A percentile compares a stretch with the other conserved stretches of the same genome.
phyloP scores from a whole-genome alignment of 2,113 vertebrate species.

The Plecturocebus donacophilus region DNA sequence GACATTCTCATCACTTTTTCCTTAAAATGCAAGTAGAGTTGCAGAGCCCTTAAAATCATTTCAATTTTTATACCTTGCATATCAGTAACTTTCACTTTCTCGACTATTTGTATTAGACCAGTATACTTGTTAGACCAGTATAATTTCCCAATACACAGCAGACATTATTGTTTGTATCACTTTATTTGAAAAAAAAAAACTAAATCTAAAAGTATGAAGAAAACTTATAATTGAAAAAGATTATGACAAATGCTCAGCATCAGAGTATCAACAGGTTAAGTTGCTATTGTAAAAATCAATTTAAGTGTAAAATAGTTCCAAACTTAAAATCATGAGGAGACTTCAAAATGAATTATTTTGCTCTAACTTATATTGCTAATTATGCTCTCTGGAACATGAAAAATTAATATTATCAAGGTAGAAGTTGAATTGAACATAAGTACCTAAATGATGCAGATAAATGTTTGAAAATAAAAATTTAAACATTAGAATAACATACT shows the following conservation, averaged over 20 bases:
- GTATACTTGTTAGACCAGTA: no score
- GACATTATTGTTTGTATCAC: no score
- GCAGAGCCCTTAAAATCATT: not conserved
- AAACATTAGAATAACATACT: no score
- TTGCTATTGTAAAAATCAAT: not conserved
- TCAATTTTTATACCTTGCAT: no score
- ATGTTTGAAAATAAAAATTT: no score
- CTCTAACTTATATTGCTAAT: not conserved
- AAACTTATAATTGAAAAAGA: not conserved
- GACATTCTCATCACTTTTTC: not conserved
- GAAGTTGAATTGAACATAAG: not conserved
- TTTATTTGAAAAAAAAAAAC: no score
- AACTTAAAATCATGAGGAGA: not conserved
- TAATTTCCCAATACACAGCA: no score
- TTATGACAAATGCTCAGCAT: not conserved
- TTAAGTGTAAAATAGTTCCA: not conserved
- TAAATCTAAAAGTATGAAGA: no score
- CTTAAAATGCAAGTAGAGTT: not conserved
- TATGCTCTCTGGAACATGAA: not conserved
- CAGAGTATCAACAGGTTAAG: not conserved
- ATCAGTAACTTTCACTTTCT: no score
- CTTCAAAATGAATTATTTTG: not conserved
- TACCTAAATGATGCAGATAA: no score
- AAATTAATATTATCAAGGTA: conserved; percentile 3
- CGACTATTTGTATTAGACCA: no score